Base-by-base conservation (phyloP, 2,113 vertebrate species). In the Daphoenositta chrysoptera region DNA sequence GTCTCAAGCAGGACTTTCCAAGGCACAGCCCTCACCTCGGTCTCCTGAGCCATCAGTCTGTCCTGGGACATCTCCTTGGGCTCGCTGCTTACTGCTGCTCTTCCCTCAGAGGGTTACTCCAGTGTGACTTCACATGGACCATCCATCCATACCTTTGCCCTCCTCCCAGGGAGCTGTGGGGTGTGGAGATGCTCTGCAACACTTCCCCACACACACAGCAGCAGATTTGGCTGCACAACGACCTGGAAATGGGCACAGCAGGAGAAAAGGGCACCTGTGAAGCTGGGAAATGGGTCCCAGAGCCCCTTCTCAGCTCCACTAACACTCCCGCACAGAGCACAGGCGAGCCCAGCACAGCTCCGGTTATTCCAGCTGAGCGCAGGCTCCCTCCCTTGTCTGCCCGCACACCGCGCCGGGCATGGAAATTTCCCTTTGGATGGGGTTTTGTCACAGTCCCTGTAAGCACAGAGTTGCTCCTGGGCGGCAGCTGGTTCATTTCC, bases 271-370 rank as follows among this genome's bases (percentile, higher is more conserved):
- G 27, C 16, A 28, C 19, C 8, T 3, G 15, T 7, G 24, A 89
- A 76, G 19, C 39, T 37, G 40, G 6, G 22, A 35, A 79, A 44
- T 1, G 0, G 15, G 14, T 37, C 54, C 45, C 45, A 18, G 50
- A 56, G 68, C 27, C 23, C 10, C 15, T 64, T 61, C 51, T 28
- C 54, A 42, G 22, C 48, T 51, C 33, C 71, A 45, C 19, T 6
- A n/a, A 20, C 0, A 0, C 23, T 60, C 40, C 61, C 0, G 0
- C 0, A 0, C 13, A 0, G 1, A 16, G 48, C 14, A 1, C 44
- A 20, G 27, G 24, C n/a, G 2, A 44, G 14, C 19, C 28, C 53
- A 56, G 65, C 1, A 2, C 66, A 31, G 44, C 50, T 27, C 57
- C 10, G 0, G 30, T 33, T 6, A 21, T 22, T 17, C 30, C 87